Percentiles rank a stretch among this genome's conserved stretches.
Conservation (phyloP, 2,888 invertebrate species). For the Cheilosia pagana region DNA sequence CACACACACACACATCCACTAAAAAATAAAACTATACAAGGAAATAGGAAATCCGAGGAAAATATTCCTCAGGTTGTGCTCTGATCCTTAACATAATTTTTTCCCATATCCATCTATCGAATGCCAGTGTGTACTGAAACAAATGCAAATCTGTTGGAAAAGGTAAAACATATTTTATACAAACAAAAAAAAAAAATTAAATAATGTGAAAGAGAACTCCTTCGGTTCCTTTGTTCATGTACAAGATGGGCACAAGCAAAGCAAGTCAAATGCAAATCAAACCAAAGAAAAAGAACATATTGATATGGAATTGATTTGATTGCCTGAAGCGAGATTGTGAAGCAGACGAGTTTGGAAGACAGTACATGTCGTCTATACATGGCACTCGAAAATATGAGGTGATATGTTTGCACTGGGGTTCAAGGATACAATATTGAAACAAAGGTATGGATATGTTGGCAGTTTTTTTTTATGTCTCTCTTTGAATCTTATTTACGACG, state of each 20-base stretch:
- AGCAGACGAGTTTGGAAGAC: constrained; percentile 15
- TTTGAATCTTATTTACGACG: neutral
- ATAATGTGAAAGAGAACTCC: neutral
- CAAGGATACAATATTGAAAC: neutral
- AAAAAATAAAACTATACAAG: neutral
- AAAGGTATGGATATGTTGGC: neutral
- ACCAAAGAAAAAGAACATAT: constrained; percentile 58
- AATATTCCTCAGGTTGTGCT: constrained; percentile 57
- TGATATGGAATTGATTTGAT: constrained; percentile 72
- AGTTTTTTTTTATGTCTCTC: neutral
- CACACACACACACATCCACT: constrained; percentile 1
- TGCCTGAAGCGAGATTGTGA: constrained; percentile 55
- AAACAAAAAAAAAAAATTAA: neutral
- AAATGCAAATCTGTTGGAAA: constrained; percentile 62
- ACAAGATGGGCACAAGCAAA: constrained; percentile 35
- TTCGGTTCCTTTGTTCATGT: constrained; percentile 11
- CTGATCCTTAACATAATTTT: constrained; percentile 62
- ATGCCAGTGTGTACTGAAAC: constrained; percentile 45
- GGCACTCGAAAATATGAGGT: constrained; percentile 9
- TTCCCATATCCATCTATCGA: constrained; percentile 32
- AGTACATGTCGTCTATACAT: constrained; percentile 25
- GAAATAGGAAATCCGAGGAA: constrained; percentile 16
- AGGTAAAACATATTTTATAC: constrained; percentile 31
- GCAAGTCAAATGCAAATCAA: constrained; percentile 70
- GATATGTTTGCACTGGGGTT: constrained; percentile 55